These are phyloP conservation scores for Cyphomyrmex costatus DNA, from an alignment of 1,140 invertebrate genomes.

Conservation along the genomic window DNA sequence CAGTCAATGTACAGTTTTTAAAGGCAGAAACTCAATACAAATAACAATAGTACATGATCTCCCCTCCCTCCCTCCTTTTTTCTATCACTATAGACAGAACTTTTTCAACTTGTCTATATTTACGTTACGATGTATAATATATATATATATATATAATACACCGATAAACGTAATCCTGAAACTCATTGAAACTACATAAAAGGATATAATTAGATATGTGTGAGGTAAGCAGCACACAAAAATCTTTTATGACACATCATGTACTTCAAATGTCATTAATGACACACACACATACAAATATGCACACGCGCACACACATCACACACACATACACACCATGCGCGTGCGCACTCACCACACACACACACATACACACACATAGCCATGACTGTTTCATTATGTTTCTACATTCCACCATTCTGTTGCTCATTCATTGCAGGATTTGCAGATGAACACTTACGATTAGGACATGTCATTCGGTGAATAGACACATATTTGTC, in stretches of 20 bases:
- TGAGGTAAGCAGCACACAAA: too few species aligned
- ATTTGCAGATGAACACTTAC: slow-evolving; percentile 40
- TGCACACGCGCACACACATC: too few species aligned
- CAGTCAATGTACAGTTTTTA: too few species aligned
- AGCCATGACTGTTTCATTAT: background rate
- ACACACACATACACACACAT: too few species aligned
- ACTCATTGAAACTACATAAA: background rate
- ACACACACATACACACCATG: too few species aligned
- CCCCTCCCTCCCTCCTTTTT: too few species aligned
- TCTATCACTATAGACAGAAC: background rate
- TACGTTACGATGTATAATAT: background rate
- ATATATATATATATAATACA: background rate
- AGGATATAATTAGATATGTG: too few species aligned
- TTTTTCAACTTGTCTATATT: background rate
- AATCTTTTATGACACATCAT: too few species aligned
- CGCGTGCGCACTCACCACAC: too few species aligned
- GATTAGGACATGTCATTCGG: slow-evolving; percentile 62
- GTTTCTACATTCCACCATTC: slow-evolving; percentile 1
- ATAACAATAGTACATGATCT: background rate
- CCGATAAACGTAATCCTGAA: background rate
- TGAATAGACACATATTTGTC: slow-evolving; percentile 69
- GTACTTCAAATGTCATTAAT: too few species aligned
- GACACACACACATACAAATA: too few species aligned
- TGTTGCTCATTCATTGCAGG: slow-evolving; percentile 10
- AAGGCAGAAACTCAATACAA: background rate